These are phyloP conservation scores for Ranitomeya variabilis DNA, from an alignment of 2,113 vertebrate genomes.

Conservation along the genomic window DNA sequence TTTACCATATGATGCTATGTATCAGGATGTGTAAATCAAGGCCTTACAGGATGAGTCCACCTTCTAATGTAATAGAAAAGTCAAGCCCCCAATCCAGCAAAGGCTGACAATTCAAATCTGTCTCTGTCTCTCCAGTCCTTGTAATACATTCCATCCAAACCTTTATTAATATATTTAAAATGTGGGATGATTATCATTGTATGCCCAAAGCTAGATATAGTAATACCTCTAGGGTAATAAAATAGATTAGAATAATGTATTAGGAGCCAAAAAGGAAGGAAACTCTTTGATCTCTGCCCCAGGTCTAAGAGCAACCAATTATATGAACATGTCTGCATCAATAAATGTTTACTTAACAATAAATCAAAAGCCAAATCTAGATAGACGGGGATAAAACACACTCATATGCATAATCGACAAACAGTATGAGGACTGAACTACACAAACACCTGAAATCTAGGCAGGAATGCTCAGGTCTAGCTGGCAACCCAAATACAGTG, in stretches of 20 bases:
- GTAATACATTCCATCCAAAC: background rate
- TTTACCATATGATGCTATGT: background rate
- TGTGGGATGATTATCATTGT: background rate
- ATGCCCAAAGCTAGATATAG: background rate
- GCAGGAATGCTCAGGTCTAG: background rate
- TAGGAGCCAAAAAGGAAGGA: background rate
- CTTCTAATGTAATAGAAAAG: background rate
- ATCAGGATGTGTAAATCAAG: background rate
- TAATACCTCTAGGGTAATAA: background rate
- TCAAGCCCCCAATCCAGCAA: background rate
- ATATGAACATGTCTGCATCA: background rate
- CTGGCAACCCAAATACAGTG: background rate
- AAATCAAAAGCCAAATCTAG: constrained; percentile 7
- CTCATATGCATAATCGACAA: background rate
- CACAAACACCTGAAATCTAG: background rate
- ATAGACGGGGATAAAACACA: background rate
- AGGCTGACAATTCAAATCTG: background rate
- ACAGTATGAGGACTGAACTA: background rate
- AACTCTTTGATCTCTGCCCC: constrained; percentile 6
- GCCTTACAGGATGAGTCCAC: background rate
- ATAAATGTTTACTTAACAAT: constrained; percentile 11
- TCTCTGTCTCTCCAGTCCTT: background rate
- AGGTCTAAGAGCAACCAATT: constrained; percentile 16
- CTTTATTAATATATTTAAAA: background rate
- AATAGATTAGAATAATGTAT: background rate